Percentiles rank a stretch among this genome's conserved stretches.
These are phyloP conservation scores for Poecile montanus DNA, from an alignment of 2,797 vertebrate species.

Conservation along the genomic window DNA sequence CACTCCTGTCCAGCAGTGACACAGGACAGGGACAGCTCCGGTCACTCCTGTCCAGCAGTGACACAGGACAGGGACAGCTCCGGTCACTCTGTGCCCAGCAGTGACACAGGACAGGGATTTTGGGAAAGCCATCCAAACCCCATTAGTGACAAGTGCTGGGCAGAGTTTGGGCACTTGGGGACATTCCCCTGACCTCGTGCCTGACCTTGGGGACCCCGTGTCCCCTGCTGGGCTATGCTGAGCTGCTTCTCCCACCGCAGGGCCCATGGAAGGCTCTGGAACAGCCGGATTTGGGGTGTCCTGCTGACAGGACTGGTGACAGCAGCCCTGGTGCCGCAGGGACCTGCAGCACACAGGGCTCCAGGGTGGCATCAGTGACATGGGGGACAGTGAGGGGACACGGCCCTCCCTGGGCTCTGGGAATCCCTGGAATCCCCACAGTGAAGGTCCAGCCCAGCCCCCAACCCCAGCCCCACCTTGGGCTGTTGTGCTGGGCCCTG, in stretches of 20 bases:
- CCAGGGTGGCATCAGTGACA: accelerated
- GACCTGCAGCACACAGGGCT: accelerated
- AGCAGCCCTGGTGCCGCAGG: accelerated
- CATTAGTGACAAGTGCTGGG: background rate
- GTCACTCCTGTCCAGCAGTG: too few species aligned
- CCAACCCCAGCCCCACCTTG: too few species aligned
- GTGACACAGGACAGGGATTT: background rate
- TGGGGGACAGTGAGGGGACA: background rate
- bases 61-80: too few species aligned
- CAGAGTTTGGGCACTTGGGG: background rate
- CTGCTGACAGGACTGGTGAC: background rate
- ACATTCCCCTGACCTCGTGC: background rate
- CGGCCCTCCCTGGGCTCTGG: background rate
- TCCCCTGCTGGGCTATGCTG: background rate
- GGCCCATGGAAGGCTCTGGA: background rate
- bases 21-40: background rate
- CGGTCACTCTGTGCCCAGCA: too few species aligned
- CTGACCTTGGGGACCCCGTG: background rate
- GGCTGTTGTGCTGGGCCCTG: background rate
- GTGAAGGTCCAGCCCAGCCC: background rate
- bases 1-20: background rate
- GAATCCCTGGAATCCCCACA: background rate
- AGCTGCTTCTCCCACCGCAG: accelerated
- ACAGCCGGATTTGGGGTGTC: accelerated
- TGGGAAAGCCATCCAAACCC: background rate